These are phyloP conservation scores for Cladopsammia gracilis DNA, from an alignment of 64 coral and sea anemone genomes.

Conservation along the genomic window DNA sequence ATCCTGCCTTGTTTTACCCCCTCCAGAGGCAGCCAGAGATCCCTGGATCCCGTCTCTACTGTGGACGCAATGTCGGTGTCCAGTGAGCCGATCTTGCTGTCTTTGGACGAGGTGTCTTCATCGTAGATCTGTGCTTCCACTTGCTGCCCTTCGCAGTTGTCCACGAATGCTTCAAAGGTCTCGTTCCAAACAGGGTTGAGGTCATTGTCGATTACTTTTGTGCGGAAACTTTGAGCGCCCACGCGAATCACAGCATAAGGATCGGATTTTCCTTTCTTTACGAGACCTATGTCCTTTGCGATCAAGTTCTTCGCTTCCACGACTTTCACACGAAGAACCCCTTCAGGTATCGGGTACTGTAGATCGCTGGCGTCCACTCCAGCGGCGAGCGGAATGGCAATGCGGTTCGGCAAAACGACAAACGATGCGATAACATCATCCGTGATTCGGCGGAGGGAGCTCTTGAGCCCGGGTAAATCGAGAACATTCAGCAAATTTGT, in stretches of 20 bases:
- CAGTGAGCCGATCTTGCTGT: slow-evolving; percentile 78
- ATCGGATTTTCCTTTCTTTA: slow-evolving; percentile 82
- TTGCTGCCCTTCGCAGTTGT: slow-evolving; percentile 87
- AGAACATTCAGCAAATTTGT: slow-evolving; percentile 96
- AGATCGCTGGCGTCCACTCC: slow-evolving; percentile 91
- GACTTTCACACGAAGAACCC: slow-evolving; percentile 86
- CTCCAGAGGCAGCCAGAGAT: slow-evolving; percentile 92
- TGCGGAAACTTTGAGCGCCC: slow-evolving; percentile 94
- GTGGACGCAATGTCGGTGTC: slow-evolving; percentile 74
- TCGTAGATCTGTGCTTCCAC: slow-evolving; percentile 82
- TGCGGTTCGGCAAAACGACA: slow-evolving; percentile 89
- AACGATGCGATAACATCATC: slow-evolving; percentile 89
- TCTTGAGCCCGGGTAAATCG: slow-evolving; percentile 92
- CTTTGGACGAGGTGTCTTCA: slow-evolving; percentile 86
- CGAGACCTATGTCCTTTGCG: slow-evolving; percentile 74
- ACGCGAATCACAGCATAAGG: slow-evolving; percentile 84
- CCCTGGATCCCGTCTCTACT: slow-evolving; percentile 75
- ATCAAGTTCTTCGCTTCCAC: slow-evolving; percentile 81
- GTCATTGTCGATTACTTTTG: slow-evolving; percentile 71
- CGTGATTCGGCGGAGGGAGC: slow-evolving; percentile 79
- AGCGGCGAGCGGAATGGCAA: slow-evolving; percentile 80
- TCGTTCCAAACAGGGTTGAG: slow-evolving; percentile 95
- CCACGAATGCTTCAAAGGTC: slow-evolving; percentile 88
- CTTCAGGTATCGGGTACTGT: slow-evolving; percentile 94
- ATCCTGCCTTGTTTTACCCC: slow-evolving; percentile 87